Percentiles rank a stretch among this genome's conserved stretches.
phyloP scores from a whole-genome alignment of 2,113 vertebrate species.

The Corydoras maculifer region DNA sequence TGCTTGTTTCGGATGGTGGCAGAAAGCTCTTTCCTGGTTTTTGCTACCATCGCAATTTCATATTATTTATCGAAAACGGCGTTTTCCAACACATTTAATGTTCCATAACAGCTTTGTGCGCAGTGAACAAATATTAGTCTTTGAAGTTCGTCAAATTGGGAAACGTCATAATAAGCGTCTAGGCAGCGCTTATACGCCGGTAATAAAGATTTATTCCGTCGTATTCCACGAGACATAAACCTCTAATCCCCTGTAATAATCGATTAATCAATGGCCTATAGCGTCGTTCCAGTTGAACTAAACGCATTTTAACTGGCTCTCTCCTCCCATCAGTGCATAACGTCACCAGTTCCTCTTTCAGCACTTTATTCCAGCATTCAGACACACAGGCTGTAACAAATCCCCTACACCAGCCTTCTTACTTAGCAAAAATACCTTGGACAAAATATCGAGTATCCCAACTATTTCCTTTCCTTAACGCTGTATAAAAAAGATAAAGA shows the following conservation, averaged over 20 bases:
- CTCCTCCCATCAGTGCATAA: not conserved
- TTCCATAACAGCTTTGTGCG: not conserved
- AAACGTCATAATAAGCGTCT: slow-evolving; percentile 15
- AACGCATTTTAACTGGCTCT: not conserved
- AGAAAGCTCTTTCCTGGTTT: not conserved
- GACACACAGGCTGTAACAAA: not conserved
- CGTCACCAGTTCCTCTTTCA: not conserved
- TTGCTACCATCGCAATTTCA: too few species aligned
- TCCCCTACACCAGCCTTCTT: not conserved
- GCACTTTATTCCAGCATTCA: not conserved
- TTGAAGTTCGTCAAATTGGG: slow-evolving; percentile 11
- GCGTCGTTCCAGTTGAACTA: slow-evolving; percentile 12
- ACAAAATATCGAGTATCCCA: too few species aligned
- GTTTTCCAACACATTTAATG: slow-evolving; percentile 5
- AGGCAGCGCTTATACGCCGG: slow-evolving; percentile 8
- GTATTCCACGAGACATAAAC: slow-evolving; percentile 41
- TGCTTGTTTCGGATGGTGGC: too few species aligned
- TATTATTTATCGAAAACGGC: slow-evolving; percentile 10
- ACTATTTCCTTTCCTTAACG: too few species aligned
- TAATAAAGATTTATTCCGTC: slow-evolving; percentile 40
- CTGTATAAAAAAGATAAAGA: too few species aligned
- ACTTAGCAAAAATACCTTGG: not conserved
- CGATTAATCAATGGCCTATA: slow-evolving; percentile 37
- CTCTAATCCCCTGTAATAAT: slow-evolving; percentile 39
- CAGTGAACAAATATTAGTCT: not conserved